These are phyloP conservation scores for Rhincodon typus DNA, from an alignment of 2,797 vertebrate species.

Conservation along the genomic window DNA sequence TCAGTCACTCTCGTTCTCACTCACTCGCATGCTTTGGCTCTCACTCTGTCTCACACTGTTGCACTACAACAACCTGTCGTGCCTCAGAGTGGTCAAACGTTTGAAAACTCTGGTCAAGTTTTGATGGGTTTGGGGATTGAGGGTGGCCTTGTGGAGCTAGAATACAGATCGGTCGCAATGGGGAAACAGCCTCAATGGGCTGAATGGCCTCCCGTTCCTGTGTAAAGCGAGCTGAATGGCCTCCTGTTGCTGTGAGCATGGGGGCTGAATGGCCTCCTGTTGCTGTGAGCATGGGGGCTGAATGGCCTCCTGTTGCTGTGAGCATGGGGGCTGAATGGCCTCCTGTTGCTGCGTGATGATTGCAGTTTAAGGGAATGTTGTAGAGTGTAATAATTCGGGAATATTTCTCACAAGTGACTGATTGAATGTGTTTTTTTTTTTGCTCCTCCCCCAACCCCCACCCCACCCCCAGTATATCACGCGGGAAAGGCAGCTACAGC, in stretches of 20 bases:
- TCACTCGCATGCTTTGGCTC: too few relatives aligned
- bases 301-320: background rate
- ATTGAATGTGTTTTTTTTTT: background rate
- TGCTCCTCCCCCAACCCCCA: too few relatives aligned
- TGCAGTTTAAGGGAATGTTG: background rate
- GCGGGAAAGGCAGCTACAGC: constrained; percentile 82
- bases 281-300: background rate
- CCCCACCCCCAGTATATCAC: constrained; percentile 65
- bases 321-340: too few relatives aligned
- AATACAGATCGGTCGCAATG: background rate
- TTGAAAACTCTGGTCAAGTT: too few relatives aligned
- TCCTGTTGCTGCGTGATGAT: background rate
- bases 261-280: too few relatives aligned
- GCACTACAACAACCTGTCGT: too few relatives aligned
- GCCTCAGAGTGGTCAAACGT: too few relatives aligned
- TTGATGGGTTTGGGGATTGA: background rate
- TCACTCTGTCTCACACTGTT: too few relatives aligned
- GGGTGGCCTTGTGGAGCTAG: background rate
- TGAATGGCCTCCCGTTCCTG: background rate
- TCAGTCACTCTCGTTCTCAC: too few relatives aligned
- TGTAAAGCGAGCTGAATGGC: too few relatives aligned
- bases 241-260: background rate
- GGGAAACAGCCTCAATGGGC: background rate
- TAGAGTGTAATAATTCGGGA: background rate
- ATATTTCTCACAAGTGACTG: background rate